phyloP scores from a whole-genome alignment of 2,888 invertebrate genomes.

The Rhogogaster chlorosoma region DNA sequence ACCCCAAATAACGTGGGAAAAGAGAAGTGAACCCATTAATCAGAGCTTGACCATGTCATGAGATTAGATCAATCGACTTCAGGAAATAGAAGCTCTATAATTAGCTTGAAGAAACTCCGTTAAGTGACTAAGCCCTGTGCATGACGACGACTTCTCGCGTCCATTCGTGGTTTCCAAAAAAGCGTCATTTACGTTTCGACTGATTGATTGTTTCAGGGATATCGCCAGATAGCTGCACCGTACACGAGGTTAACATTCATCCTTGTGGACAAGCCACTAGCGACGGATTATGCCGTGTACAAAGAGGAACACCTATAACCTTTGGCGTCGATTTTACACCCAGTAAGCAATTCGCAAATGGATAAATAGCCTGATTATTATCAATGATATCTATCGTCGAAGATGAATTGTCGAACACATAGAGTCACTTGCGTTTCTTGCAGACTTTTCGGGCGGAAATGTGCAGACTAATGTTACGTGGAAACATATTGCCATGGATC shows the following conservation, averaged over 20 bases:
- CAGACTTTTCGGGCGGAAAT: neutral
- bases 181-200: neutral
- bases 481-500: neutral
- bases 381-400: neutral
- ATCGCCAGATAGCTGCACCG: constrained; percentile 77
- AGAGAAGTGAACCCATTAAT: neutral
- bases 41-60: neutral
- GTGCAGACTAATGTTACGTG: neutral
- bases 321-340: constrained; percentile 84
- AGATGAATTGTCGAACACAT: neutral
- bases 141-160: neutral
- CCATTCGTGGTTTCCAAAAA: neutral
- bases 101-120: neutral
- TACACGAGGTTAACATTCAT: constrained; percentile 81
- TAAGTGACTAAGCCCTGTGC: neutral
- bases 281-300: constrained; percentile 80
- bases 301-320: constrained; percentile 78
- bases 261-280: constrained; percentile 82
- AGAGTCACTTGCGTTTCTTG: neutral
- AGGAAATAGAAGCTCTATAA: neutral
- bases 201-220: constrained; percentile 55
- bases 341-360: constrained; percentile 76
- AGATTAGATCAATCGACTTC: neutral
- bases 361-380: neutral
- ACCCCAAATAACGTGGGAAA: neutral